These are phyloP conservation scores for Premnoplex brunnescens DNA, from an alignment of 2,797 vertebrate genomes.

Conservation along the genomic window DNA sequence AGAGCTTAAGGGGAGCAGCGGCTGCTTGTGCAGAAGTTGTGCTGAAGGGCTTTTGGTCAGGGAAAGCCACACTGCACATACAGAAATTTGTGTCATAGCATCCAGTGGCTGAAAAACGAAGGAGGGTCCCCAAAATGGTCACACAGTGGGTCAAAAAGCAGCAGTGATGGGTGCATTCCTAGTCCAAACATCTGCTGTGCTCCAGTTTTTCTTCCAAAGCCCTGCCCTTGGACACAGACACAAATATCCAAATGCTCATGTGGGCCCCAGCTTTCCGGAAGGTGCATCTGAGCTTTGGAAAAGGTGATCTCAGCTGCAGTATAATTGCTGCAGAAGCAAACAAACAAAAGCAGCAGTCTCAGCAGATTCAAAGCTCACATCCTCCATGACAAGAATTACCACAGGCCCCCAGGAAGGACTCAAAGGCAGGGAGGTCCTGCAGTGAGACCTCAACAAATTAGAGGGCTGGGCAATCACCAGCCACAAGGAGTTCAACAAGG, in stretches of 20 bases:
- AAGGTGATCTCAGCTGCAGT: neutral
- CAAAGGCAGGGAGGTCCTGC: neutral
- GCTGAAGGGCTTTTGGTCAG: rapidly evolving
- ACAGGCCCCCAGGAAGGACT: neutral
- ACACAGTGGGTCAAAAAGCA: neutral
- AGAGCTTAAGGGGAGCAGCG: neutral
- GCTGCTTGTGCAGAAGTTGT: neutral
- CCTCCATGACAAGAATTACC: neutral
- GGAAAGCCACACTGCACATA: rapidly evolving
- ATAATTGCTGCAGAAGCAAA: neutral
- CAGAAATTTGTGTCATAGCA: neutral
- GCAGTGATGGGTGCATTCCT: neutral
- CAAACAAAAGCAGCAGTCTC: neutral
- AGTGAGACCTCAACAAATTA: neutral
- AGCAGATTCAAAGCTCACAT: neutral
- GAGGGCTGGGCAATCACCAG: neutral
- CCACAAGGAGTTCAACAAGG: neutral
- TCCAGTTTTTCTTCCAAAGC: neutral
- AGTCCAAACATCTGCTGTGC: neutral
- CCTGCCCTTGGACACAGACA: neutral
- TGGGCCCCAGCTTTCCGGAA: neutral
- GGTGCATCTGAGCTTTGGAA: neutral
- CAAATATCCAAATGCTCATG: neutral
- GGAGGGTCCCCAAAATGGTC: neutral
- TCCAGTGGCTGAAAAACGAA: neutral